Evolutionary conservation across 2,888 invertebrate species (phyloP).

Genomic region (Melinaea marsaeus): DNA sequence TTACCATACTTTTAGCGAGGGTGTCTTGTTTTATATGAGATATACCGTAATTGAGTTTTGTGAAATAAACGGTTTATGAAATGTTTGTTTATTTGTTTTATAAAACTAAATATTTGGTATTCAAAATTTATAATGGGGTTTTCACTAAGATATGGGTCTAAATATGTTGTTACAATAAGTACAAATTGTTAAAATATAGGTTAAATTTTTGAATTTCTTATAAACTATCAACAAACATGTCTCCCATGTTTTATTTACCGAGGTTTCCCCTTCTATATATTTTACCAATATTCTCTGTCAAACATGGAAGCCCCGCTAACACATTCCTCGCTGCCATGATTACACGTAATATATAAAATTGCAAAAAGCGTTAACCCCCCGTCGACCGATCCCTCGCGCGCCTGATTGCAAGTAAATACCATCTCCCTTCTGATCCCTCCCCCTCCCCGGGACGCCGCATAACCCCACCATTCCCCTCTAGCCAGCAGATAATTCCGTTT

Average conservation of each 20-base stretch:
- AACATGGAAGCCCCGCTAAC: conserved; percentile 10
- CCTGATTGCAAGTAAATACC: conserved; percentile 34
- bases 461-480: conserved; percentile 16
- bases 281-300: conserved; percentile 8
- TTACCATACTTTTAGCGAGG: background rate
- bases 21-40: conserved; percentile 1
- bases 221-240: too few species aligned
- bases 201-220: too few species aligned
- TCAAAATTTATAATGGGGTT: too few species aligned
- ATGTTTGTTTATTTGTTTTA: background rate
- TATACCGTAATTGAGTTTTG: background rate
- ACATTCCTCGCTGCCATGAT: conserved; percentile 20
- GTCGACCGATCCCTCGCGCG: conserved; percentile 15
- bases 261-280: background rate
- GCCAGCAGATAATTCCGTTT: conserved; percentile 28
- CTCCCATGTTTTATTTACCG: too few species aligned
- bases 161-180: too few species aligned
- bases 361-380: conserved; percentile 31
- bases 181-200: too few species aligned
- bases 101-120: background rate
- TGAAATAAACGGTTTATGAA: background rate
- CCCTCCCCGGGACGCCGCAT: conserved; percentile 20
- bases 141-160: too few species aligned
- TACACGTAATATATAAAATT: conserved; percentile 38
- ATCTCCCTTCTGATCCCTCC: conserved; percentile 15